Evolutionary conservation across 2,113 vertebrate species (phyloP).

Genomic region (Notiomystis cincta): DNA sequence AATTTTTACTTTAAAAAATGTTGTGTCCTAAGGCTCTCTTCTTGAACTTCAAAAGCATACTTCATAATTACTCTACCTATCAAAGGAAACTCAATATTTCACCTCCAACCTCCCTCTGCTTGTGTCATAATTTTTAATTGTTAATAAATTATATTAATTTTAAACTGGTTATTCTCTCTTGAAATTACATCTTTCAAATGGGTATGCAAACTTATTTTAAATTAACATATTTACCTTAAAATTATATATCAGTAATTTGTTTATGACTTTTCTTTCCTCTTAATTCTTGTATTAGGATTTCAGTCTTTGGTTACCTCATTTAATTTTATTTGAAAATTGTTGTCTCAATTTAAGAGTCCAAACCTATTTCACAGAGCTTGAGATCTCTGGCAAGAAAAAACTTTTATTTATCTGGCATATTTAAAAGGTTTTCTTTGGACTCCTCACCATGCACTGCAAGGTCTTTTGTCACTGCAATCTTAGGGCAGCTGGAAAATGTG

Average conservation of each 20-base stretch:
- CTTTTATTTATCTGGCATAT: not conserved
- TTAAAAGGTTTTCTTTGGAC: not conserved
- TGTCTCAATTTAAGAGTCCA: not conserved
- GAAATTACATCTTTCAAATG: constrained; percentile 66
- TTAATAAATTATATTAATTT: constrained; percentile 80
- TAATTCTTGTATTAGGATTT: constrained; percentile 10
- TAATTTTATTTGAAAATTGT: constrained; percentile 18
- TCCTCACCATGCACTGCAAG: not conserved
- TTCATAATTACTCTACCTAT: constrained; percentile 89
- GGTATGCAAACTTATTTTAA: constrained; percentile 47
- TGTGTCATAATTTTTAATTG: constrained; percentile 86
- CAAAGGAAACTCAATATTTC: constrained; percentile 86
- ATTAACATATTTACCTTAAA: constrained; percentile 56
- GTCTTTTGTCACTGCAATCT: not conserved
- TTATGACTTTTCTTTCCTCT: constrained; percentile 14
- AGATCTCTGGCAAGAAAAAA: not conserved
- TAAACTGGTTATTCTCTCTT: constrained; percentile 69
- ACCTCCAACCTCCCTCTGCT: constrained; percentile 81
- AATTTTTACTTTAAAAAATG: constrained; percentile 83
- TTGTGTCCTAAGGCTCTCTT: constrained; percentile 90
- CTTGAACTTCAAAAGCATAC: constrained; percentile 88
- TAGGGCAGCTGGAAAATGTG: not conserved
- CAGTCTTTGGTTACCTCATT: not conserved
- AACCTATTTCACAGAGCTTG: not conserved
- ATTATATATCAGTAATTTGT: constrained; percentile 36